phyloP scores from a whole-genome alignment of 1,140 invertebrate species.

The Vanessa tameamea region DNA sequence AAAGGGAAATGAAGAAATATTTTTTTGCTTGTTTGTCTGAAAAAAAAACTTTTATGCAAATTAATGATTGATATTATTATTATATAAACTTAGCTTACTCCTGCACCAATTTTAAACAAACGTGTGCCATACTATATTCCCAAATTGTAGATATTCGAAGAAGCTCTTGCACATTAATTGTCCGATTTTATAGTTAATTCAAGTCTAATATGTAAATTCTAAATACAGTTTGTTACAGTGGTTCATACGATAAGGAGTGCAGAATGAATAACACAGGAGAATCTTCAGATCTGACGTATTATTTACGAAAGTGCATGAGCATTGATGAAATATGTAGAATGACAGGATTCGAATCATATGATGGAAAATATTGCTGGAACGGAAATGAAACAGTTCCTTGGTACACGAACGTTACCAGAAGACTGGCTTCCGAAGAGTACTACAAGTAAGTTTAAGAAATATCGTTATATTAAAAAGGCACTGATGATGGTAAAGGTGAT shows the following conservation, averaged over 20 bases:
- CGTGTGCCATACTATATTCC: too few relatives aligned
- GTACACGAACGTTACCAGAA: conserved; percentile 68
- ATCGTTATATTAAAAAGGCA: too few relatives aligned
- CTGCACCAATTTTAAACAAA: too few relatives aligned
- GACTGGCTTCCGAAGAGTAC: conserved; percentile 82
- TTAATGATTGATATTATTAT: too few relatives aligned
- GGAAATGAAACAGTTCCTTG: conserved; percentile 53
- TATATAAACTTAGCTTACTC: too few relatives aligned
- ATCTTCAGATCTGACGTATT: conserved; percentile 71
- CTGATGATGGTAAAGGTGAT: too few relatives aligned
- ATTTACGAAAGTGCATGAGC: conserved; percentile 74
- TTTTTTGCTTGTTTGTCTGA: too few relatives aligned
- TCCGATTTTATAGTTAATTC: not conserved
- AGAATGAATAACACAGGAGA: conserved; percentile 61
- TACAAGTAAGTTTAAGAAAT: conserved; percentile 77
- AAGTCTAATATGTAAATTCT: not conserved
- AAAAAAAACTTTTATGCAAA: too few relatives aligned
- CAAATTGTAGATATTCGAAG: not conserved
- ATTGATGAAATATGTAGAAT: conserved; percentile 77
- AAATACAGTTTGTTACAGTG: conserved; percentile 81
- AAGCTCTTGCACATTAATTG: not conserved
- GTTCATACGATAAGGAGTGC: conserved; percentile 73
- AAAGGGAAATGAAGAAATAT: too few relatives aligned
- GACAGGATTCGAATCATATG: conserved; percentile 59
- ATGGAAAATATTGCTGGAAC: conserved; percentile 73